Percentiles rank a stretch among this genome's conserved stretches.
phyloP scores from a whole-genome alignment of 2,888 invertebrate species.

The Drosophila paramelanica region DNA sequence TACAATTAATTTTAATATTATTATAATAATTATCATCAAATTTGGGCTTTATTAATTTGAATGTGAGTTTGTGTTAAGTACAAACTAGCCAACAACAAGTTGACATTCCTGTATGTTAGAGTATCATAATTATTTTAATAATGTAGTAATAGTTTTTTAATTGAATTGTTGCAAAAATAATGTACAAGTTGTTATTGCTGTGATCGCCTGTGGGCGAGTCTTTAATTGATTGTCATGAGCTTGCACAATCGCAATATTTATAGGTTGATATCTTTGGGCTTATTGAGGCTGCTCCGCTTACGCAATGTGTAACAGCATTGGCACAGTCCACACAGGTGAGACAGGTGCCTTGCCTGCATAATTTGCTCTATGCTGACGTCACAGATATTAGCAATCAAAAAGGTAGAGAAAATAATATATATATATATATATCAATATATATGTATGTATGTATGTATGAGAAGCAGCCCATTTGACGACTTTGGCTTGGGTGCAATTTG shows the following conservation, averaged over 20 bases:
- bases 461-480: conserved; percentile 8
- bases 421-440: no score
- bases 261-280: conserved; percentile 16
- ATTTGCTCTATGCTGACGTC: conserved; percentile 56
- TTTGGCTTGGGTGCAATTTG: conserved; percentile 48
- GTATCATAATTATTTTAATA: conserved; percentile 44
- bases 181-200: conserved; percentile 16
- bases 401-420: not conserved
- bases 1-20: no score
- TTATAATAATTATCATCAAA: no score
- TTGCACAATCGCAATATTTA: conserved; percentile 59
- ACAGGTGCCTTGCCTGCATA: conserved; percentile 1
- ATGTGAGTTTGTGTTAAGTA: no score
- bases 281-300: conserved; percentile 65
- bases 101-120: conserved; percentile 11
- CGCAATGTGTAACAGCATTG: conserved; percentile 57
- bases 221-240: conserved; percentile 73
- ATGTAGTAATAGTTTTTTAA: conserved; percentile 73
- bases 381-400: conserved; percentile 51
- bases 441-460: not conserved
- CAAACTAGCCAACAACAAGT: not conserved
- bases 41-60: no score
- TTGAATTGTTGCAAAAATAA: conserved; percentile 75
- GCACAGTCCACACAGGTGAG: conserved; percentile 19
- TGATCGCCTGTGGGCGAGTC: conserved; percentile 54